phyloP scores from a whole-genome alignment of 2,113 vertebrate species.

The Leucoraja erinaceus region DNA sequence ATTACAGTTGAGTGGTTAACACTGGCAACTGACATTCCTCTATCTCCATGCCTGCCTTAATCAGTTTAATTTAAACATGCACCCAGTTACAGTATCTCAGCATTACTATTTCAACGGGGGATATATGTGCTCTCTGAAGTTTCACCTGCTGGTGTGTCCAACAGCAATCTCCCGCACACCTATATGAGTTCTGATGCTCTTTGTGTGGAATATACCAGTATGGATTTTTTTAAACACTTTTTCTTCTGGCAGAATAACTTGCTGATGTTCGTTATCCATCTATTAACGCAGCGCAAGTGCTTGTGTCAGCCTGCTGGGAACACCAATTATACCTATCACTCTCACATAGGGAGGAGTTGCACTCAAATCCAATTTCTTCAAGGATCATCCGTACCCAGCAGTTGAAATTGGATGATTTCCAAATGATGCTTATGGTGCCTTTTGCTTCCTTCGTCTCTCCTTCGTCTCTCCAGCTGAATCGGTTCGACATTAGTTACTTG shows the following conservation, averaged over 20 bases:
- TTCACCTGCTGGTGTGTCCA: neutral
- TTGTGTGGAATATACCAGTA: neutral
- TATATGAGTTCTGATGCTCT: neutral
- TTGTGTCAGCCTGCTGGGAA: neutral
- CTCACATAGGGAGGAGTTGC: constrained; percentile 17
- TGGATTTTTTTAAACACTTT: neutral
- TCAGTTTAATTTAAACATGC: neutral
- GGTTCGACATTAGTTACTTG: neutral
- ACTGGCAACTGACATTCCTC: neutral
- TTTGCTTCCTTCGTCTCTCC: neutral
- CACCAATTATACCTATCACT: constrained; percentile 6
- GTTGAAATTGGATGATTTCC: constrained; percentile 20
- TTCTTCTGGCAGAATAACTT: neutral
- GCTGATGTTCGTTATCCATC: constrained; percentile 9
- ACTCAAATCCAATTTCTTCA: constrained; percentile 35
- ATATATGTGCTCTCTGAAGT: neutral
- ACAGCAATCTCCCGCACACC: neutral
- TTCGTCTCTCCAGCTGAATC: neutral
- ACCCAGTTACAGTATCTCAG: neutral
- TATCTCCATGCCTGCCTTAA: neutral
- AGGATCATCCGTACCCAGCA: neutral
- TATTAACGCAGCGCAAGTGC: neutral
- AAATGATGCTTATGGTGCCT: constrained; percentile 9
- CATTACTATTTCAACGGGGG: neutral
- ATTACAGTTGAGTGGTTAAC: neutral